Base-by-base conservation (phyloP, 2,113 vertebrate species). In the Gallinago paraguaiae region DNA sequence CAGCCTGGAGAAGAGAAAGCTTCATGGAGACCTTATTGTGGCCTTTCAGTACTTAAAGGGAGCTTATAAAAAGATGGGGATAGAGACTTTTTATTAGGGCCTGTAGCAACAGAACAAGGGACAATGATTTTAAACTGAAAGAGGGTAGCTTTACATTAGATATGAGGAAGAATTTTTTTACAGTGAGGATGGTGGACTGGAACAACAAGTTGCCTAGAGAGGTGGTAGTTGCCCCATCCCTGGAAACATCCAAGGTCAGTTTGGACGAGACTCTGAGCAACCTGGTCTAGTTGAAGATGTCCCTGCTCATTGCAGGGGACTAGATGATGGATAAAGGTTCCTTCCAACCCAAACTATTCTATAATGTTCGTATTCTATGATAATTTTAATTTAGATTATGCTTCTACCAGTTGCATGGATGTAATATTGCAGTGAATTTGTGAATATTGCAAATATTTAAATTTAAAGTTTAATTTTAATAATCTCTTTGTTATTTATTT, bases 391-490 rank as follows among this genome's bases (percentile, higher is more conserved):
- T 90, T 82, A 41, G 13, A 51, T 76, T 71, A 24, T 2, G 11
- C 0, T 0, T n/a, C 14, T 76, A 8, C 19, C 8, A 28, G 9
- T 69, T 82, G 8, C 48, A 51, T 51, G 9, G 19, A 9, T 28
- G 7, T 37, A 68, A 53, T 56, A 83, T 33, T 77, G 3, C 33
- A 61, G 20, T 25, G 60, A 46, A 46, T 56, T 51, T 3, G 6
- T 67, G 18, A 51, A 45, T 45, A 48, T 65, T 81, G 13, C 13
- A 77, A 60, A 57, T 87, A 39, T 27, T 64, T 41, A 45, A 54
- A 24, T 59, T 82, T 39, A 35, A 85, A 53, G 8, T 46, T 82
- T n/a, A 71, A 79, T 50, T 68, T 51, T 35, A 15, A 2, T 74
- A 0, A 51, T 74, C 3, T 59, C 33, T 48, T 57, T 56, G 8